Base-by-base conservation (phyloP, 2,797 vertebrate species). In the Steatocranus sp. region DNA sequence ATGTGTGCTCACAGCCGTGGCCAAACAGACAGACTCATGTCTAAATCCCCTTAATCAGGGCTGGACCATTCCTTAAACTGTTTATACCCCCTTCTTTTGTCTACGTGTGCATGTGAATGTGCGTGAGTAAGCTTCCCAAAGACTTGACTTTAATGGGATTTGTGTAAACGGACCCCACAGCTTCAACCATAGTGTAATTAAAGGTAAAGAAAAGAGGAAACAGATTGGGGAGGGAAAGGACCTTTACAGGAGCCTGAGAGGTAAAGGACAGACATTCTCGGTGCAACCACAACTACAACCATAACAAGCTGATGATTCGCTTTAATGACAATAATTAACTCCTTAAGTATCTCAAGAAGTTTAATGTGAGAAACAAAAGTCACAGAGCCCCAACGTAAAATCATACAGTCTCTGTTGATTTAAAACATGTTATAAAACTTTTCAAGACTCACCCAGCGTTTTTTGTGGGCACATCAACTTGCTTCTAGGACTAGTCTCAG, bases 31-130 rank as follows among this genome's bases (percentile, higher is more conserved):
- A 87, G 81, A 87, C 63, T 77, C 18, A n/a, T 56, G 74, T 83
- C 86, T 85, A 94, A 94, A 94, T 89, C 92, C 91, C 92, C 89
- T 92, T 94, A 94, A 94, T 94, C 88, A 78, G 86, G 86, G 78
- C 75, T 81, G 86, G 91, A 86, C 87, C 5, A 5, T 43, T 88
- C 83, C 63, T 81, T 85, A 91, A 93, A 89, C 84, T 80, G 90
- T 48, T 81, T 80, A 86, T 85, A 75, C 46, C 41, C 53, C 30
- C 20, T 85, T 86, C 85, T 92, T 89, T 89, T 82, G 84, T 86
- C 80, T 86, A 80, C 2, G 20, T 76, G 80, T 49, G 80, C 76
- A 80, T 68, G 75, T 30, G 75, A 80, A 78, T 85, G 79, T 79
- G 85, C 66, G 11, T 15, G 77, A 76, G 86, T 85, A 84, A 84